Base-by-base conservation (phyloP, 2,888 invertebrate genomes). In the Hypomecis atomaria region DNA sequence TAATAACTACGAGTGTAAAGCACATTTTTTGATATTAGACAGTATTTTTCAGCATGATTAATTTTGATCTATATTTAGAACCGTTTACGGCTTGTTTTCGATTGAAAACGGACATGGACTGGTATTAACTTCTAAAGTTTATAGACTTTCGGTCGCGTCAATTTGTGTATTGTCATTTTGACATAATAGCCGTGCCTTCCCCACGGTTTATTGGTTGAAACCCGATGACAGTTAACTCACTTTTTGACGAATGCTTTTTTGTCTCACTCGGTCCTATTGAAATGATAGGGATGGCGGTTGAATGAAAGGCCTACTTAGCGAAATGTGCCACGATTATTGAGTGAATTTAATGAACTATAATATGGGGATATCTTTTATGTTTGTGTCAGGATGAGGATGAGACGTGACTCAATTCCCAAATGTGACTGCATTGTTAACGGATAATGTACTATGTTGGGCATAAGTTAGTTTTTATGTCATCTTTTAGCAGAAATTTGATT, bases 81-180 rank as follows among this genome's bases (percentile, higher is more conserved):
- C 5, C 6, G 0, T 0, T 10, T 69, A 72, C 50, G 62, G 70
- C 38, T 48, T 44, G 67, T 10, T 67, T 71, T 78, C 8, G 43
- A 56, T 55, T 65, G 43, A 8, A 47, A 9, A 42, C 57, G 58
- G 11, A 11, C 37, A 49, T 59, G 68, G 71, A 74, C 73, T 71
- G 67, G 84, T 81, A 87, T 90, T 89, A 90, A 89, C 90, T 91
- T 89, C 76, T 87, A 81, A 80, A 89, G 89, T 90, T 90, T 89
- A 87, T 86, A 89, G 89, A 83, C 83, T 90, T 86, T 90, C 87
- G 90, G 89, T 86, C 89, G 86, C 87, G 90, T 92, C 92, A 91
- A 92, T 92, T 90, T 88, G 87, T 90, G 88, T 90, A 91, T 92
- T 92, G 90, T 92, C 88, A 91, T 88, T 88, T 86, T 86, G 89